Conservation (phyloP, 2,797 vertebrate genomes). For the Taeniopygia guttata region DNA sequence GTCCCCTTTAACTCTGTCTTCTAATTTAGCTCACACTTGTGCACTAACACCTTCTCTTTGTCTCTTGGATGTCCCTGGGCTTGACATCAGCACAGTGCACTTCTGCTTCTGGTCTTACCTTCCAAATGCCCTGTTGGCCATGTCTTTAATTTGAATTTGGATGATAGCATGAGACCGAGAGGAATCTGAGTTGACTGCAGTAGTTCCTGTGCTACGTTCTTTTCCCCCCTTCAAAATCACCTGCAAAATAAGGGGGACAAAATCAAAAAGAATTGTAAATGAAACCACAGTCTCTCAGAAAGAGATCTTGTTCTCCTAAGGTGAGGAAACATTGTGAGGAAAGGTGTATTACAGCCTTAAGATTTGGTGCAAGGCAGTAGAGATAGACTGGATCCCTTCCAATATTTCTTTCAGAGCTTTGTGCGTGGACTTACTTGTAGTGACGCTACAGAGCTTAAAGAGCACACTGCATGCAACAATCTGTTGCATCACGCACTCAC, state of each 20-base stretch:
- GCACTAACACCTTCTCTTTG: neutral
- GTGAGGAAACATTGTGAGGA: neutral
- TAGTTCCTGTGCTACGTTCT: conserved; percentile 85
- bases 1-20: neutral
- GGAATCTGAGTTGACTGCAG: conserved; percentile 87
- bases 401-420: neutral
- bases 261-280: neutral
- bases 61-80: neutral
- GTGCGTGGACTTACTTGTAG: neutral
- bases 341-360: neutral
- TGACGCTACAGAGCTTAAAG: neutral
- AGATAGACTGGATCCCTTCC: neutral
- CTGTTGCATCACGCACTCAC: neutral
- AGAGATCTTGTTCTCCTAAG: neutral
- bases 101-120: conserved; percentile 73
- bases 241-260: conserved; percentile 65
- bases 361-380: neutral
- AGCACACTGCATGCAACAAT: neutral
- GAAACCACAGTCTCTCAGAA: neutral
- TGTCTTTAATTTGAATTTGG: conserved; percentile 87
- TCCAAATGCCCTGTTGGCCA: conserved; percentile 78
- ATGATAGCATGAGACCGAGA: conserved; percentile 93
- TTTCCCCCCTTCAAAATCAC: conserved; percentile 85
- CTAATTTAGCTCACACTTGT: neutral
- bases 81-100: neutral